Evolutionary conservation across 2,113 vertebrate species (phyloP), one percentile per base, ranked within the genome.

Genomic region (Tyto alba): DNA sequence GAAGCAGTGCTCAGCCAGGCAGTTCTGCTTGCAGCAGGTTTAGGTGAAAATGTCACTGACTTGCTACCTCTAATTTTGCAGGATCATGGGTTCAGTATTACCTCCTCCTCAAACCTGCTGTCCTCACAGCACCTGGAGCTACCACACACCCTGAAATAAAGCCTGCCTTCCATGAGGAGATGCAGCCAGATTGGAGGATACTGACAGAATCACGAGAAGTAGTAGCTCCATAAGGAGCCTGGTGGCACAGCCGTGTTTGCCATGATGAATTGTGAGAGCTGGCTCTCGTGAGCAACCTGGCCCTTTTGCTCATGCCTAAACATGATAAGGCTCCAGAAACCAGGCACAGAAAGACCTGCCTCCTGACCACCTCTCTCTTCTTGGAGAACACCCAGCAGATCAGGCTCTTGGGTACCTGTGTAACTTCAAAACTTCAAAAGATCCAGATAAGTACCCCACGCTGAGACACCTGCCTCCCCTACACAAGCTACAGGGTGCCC

Each of bases 211-310:
- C 29, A 47, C 1, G 1, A 38, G 6, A 59, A 66, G 38, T 1
- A 11, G 10, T 13, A 56, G 13, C 29, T 81, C 29, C 3, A 0
- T 6, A 23, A 34, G 47, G 9, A 74, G 30, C 27, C 55, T 1
- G 1, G 43, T 5, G 57, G 38, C 30, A 43, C 38, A 50, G 1
- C 40, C 4, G 3, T 0, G 0, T 5, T 16, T 52, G 45, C 34
- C 15, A 4, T 5, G 9, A 14, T 75, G 47, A 36, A 55, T 11
- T 4, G 1, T 4, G 56, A 62, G 4, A 82, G 27, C 16, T 36
- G 56, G 26, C 11, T 48, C 55, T 41, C 47, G 68, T 36, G 53
- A 73, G 47, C 41, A 62, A 20, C 26, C 29, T n/a, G 26, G 13
- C 32, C 38, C 48, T 74, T 86, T n/a, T 0, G 0, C 20, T 88